Percentiles rank a stretch among this genome's conserved stretches.
These are phyloP conservation scores for Cyclopterus lumpus DNA, from an alignment of 2,797 vertebrate species.

Conservation along the genomic window DNA sequence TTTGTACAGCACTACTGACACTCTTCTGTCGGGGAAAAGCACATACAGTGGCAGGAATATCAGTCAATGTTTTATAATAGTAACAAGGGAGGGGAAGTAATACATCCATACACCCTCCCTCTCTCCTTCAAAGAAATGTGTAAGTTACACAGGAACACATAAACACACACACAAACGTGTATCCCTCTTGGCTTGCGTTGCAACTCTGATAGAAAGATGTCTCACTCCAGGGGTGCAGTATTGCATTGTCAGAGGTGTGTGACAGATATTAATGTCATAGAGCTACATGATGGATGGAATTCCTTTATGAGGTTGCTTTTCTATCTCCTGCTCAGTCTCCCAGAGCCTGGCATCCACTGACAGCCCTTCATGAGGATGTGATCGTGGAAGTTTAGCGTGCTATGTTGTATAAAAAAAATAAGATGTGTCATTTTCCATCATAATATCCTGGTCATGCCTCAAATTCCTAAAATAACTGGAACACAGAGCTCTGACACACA, in stretches of 20 bases:
- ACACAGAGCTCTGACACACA: slow-evolving; percentile 1
- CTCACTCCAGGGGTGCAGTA: slow-evolving; percentile 72
- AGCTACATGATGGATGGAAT: slow-evolving; percentile 81
- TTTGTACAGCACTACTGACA: slow-evolving; percentile 45
- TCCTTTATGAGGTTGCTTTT: slow-evolving; percentile 78
- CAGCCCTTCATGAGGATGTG: slow-evolving; percentile 77
- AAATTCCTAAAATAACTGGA: not conserved
- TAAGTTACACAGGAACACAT: slow-evolving; percentile 36
- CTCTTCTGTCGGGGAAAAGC: slow-evolving; percentile 42
- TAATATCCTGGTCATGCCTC: not conserved
- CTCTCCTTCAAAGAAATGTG: slow-evolving; percentile 56
- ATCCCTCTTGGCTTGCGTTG: slow-evolving; percentile 52
- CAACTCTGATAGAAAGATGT: slow-evolving; percentile 66
- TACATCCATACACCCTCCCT: slow-evolving; percentile 43
- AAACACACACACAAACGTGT: slow-evolving; percentile 12
- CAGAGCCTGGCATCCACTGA: slow-evolving; percentile 72
- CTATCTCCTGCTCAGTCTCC: slow-evolving; percentile 76
- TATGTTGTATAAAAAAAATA: too few relatives aligned
- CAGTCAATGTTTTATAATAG: slow-evolving; percentile 61
- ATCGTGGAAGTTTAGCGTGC: slow-evolving; percentile 11
- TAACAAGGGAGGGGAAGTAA: slow-evolving; percentile 37
- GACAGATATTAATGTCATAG: slow-evolving; percentile 81
- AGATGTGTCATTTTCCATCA: too few relatives aligned
- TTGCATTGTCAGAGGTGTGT: slow-evolving; percentile 78
- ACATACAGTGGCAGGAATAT: slow-evolving; percentile 37